Base-by-base conservation (phyloP, 2,797 vertebrate genomes). In the Danio albolineatus region DNA sequence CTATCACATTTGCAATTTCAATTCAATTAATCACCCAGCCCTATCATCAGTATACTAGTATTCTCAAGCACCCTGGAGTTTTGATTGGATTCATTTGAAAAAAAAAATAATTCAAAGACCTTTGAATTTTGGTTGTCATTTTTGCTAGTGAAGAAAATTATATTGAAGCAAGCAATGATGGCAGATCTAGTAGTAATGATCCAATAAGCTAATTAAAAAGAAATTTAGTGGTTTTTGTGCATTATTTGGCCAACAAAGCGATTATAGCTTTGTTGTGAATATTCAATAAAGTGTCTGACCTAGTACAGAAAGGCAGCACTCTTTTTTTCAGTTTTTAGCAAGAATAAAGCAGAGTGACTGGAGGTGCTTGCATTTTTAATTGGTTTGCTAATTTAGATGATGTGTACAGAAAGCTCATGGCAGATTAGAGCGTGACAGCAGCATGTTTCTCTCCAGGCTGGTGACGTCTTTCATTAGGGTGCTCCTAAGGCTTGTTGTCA, bases 401-500 rank as follows among this genome's bases (percentile, higher is more conserved):
- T 46, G 39, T 48, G 76, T 70, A 51, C 36, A 62, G 48, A 61
- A 76, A 60, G 64, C 49, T 13, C 3, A 10, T 43, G 7, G 67
- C 53, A 48, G 69, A 81, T 73, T 51, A 72, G 57, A 77, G 73
- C 13, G 46, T 71, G 65, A 66, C 56, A 69, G 53, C 13, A 2
- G n/a, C 49, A 19, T 53, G 70, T 61, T 70, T 62, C 38, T 77
- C 62, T 41, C 38, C 48, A 43, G 17, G 59, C 66, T 41, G 5
- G 14, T 74, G 74, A 82, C 39, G 43, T 79, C 73, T 57, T 78
- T 81, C 64, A 76, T 83, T 64, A 82, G 60, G 73, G 72, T 44
- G 49, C 74, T 80, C 61, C 56, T 82, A 49, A 79, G 61, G 54
- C 81, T 84, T 82, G 85, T 88, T 87, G 86, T 87, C 86, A 86